Base-by-base conservation (phyloP, 2,113 vertebrate genomes). In the Engraulis encrasicolus region DNA sequence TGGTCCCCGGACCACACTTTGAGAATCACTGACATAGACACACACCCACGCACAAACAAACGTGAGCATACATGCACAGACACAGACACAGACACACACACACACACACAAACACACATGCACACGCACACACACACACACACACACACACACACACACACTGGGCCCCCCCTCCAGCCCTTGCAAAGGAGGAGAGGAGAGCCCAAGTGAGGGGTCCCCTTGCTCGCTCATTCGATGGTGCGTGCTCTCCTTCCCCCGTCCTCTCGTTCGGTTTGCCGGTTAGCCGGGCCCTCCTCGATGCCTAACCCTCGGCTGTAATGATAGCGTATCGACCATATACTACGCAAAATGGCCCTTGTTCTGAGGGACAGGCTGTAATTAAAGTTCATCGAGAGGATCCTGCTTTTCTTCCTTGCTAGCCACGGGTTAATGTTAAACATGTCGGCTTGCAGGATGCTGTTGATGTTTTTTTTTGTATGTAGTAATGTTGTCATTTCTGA, bases 381-480 rank as follows among this genome's bases (percentile, higher is more conserved):
- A 74, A 74, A n/a, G 85, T 78, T 6, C 49, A 36, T 80, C 54
- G 85, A 84, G 54, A 82, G 61, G 45, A 54, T 79, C 79, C 31
- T 36, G 23, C 52, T 78, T 78, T 82, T 89, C 83, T 89, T 83
- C 54, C 82, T 58, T 74, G 85, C 77, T 19, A 34, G 81, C 17
- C 0, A 27, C 34, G 66, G 66, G 27, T 34, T 74, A 74, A 34
- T 15, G 31, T 34, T 23, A 34, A 74, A 14, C 66, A 74, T 74
- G 66, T 74, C 23, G 66, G 27, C 66, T 74, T 6, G 82, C 81
- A 91, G 89, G 87, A 93, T 93, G 89, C 91, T 87, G 85, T 87
- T 90, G 81, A 90, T 89, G 85, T 89, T 85, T 85, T 78, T 88
- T 52, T 92, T 81, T 86, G 88, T 85, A 83, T 78, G 82, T 50